Evolutionary conservation across 2,113 vertebrate species (phyloP).

Genomic region (Prochilodus magdalenae): DNA sequence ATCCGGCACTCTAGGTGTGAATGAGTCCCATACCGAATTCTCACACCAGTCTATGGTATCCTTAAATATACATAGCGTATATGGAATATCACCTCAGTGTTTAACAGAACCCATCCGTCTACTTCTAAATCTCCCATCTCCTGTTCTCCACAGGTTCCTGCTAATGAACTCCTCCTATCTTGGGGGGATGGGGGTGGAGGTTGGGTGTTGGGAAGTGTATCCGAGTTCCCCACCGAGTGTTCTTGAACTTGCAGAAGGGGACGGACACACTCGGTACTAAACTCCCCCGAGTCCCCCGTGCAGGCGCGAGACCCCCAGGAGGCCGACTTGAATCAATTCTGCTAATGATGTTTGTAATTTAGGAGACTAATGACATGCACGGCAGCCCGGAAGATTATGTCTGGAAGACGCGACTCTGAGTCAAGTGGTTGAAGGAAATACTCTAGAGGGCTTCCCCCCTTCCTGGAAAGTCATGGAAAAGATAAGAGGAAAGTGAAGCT

Average conservation of each 20-base stretch:
- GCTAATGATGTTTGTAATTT: conserved; percentile 79
- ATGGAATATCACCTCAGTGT: no score
- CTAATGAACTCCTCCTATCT: not conserved
- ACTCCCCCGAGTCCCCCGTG: not conserved
- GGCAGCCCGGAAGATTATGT: conserved; percentile 72
- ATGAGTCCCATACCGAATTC: no score
- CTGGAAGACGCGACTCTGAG: conserved; percentile 61
- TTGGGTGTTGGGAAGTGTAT: not conserved
- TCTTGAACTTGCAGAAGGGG: conserved; percentile 72
- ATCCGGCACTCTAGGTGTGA: no score
- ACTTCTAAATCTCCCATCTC: no score
- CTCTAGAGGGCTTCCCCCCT: conserved; percentile 29
- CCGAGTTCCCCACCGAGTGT: conserved; percentile 58
- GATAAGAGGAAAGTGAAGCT: conserved; percentile 2
- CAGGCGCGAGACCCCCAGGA: conserved; percentile 59
- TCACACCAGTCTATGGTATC: no score
- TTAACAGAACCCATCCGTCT: no score
- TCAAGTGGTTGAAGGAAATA: conserved; percentile 56
- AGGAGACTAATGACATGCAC: conserved; percentile 76
- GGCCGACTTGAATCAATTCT: conserved; percentile 74
- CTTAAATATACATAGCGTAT: no score
- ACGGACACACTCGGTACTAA: conserved; percentile 51
- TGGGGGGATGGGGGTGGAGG: not conserved
- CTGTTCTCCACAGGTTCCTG: no score
- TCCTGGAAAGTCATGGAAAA: not conserved